Conservation (phyloP, 2,888 invertebrate species). For the Synergus gifuensis region DNA sequence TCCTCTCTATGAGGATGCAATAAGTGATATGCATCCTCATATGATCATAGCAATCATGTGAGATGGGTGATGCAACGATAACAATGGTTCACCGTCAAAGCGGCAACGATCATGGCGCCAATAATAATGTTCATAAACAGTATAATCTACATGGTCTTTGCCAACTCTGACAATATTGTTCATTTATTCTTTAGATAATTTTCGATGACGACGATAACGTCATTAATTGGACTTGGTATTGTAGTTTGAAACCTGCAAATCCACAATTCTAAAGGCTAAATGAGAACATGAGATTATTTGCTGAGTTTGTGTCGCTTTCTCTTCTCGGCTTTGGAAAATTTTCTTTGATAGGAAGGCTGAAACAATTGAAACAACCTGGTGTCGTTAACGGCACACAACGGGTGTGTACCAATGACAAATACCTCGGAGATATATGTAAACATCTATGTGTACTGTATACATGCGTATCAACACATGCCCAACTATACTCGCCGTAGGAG, state of each 20-base stretch:
- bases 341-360: slow-evolving; percentile 26
- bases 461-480: slow-evolving; percentile 19
- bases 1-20: no score
- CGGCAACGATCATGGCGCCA: slow-evolving; percentile 18
- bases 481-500: slow-evolving; percentile 2
- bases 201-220: background rate
- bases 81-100: slow-evolving; percentile 13
- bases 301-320: slow-evolving; percentile 7
- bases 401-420: slow-evolving; percentile 27
- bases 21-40: no score
- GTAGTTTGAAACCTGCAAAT: background rate
- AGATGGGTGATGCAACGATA: slow-evolving; percentile 30
- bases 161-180: slow-evolving; percentile 28
- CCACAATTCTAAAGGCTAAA: background rate
- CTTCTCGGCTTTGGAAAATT: slow-evolving; percentile 31
- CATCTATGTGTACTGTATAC: background rate
- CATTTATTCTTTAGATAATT: background rate
- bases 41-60: slow-evolving; percentile 1
- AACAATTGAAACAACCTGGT: slow-evolving; percentile 31
- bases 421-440: background rate
- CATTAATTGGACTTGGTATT: background rate
- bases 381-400: slow-evolving; percentile 17
- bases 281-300: slow-evolving; percentile 7
- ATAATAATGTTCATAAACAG: slow-evolving; percentile 29
- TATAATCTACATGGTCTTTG: slow-evolving; percentile 14